Percentiles rank a stretch among this genome's conserved stretches.
Conservation (phyloP, 2,113 vertebrate species). For the Bujurquina vittata region DNA sequence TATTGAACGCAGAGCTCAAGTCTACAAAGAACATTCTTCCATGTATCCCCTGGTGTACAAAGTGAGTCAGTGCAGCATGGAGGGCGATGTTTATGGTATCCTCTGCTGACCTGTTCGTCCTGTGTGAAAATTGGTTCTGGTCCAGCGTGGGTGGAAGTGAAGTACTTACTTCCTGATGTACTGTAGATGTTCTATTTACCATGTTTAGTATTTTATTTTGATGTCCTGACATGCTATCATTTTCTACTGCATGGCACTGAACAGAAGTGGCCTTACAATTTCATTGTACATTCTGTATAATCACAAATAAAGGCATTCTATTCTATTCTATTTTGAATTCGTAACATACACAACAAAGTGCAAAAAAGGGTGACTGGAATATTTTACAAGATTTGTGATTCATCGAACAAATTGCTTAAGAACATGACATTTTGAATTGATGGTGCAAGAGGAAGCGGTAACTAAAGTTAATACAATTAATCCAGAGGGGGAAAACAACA, state of each 20-base stretch:
- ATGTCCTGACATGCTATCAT: neutral
- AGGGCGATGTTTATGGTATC: neutral
- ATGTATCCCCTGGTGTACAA: neutral
- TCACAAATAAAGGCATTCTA: too few species aligned
- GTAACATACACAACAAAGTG: neutral
- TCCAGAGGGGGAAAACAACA: constrained; percentile 2
- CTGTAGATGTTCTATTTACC: neutral
- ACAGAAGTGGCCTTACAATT: too few species aligned
- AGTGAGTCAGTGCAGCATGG: neutral
- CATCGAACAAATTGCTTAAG: neutral
- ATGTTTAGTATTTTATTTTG: neutral
- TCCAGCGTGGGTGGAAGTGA: neutral
- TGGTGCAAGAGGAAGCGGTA: neutral
- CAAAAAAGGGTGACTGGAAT: neutral
- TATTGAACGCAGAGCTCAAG: neutral
- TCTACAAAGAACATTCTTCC: neutral
- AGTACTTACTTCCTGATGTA: neutral
- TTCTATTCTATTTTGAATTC: neutral
- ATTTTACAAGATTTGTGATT: neutral
- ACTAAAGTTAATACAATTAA: neutral
- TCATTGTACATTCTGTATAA: too few species aligned
- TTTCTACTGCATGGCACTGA: neutral
- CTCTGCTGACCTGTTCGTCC: neutral
- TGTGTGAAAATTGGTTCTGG: neutral
- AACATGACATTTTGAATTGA: constrained; percentile 4